Evolutionary conservation across 2,888 invertebrate species (phyloP), one percentile per base, ranked within the genome.

Genomic region (Formica aserva): DNA sequence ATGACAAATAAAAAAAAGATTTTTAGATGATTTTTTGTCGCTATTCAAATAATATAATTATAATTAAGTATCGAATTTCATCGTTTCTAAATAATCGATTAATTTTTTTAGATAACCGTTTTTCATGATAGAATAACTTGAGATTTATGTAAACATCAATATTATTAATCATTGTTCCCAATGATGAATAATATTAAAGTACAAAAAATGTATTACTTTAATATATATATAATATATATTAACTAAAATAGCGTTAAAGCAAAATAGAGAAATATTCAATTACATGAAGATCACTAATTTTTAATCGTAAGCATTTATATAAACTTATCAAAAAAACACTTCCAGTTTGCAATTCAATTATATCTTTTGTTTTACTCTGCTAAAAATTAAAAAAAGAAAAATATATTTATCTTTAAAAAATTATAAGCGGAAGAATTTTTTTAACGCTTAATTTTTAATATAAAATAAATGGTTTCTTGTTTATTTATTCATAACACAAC

Each of bases 381-480:
- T 4, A 48, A 18, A 52, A 52, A 15, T 48, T 8, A 32, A n/a
- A 52, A 13, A 52, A 71, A 35, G 0, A 72, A 38, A 72, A 22
- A 41, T 29, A n/a, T 38, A 35, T 29, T 69, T 32, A 45, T n/a
- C 9, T 15, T 22, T 72, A 26, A 62, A 62, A 62, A 41, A 29
- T 41, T 62, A n/a, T 62, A 9, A 63, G 3, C n/a, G 29, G 9
- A 32, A 65, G 15, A 45, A 65, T 4, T 3, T 18, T 15, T 29
- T 29, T 48, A 45, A 75, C 45, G 1, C 15, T 45, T 41, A 18
- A 60, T 75, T 32, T 48, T 6, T 45, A 6, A 48, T 48, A 48
- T n/a, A 66, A 75, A 75, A 75, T 75, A 48, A 74, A 65, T 65
- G 1, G 4, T 35, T 22, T 63, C 11, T n/a, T 63, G 9, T 63